phyloP scores from a whole-genome alignment of 2,113 vertebrate species.

The Gambusia affinis region DNA sequence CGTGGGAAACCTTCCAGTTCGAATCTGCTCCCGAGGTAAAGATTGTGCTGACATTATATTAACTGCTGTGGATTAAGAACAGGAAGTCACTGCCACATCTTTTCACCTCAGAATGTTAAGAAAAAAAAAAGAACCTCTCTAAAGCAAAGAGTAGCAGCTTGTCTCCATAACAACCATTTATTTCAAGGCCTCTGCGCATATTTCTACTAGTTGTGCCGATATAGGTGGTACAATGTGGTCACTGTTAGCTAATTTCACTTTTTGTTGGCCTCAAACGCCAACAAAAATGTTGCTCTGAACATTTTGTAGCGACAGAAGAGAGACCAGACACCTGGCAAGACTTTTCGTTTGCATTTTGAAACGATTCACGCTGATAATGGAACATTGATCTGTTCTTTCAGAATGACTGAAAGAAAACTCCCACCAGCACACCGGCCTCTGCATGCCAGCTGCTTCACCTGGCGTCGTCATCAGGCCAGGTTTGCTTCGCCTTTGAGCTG shows the following conservation, averaged over 20 bases:
- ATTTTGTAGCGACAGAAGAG: neutral
- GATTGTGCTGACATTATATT: neutral
- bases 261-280: too few species aligned
- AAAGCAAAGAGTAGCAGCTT: neutral
- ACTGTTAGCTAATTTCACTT: neutral
- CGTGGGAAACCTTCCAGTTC: neutral
- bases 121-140: neutral
- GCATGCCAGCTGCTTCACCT: conserved; percentile 17
- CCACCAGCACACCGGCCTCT: neutral
- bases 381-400: neutral
- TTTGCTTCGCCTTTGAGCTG: conserved; percentile 3
- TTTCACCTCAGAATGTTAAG: neutral
- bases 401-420: neutral
- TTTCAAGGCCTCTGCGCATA: neutral
- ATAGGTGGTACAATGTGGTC: neutral
- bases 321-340: neutral
- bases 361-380: neutral
- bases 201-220: neutral
- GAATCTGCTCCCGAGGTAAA: neutral
- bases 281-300: too few species aligned
- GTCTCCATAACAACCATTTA: neutral
- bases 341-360: neutral
- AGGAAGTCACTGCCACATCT: neutral
- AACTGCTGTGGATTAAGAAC: neutral
- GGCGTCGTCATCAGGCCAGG: conserved; percentile 1